Conservation (phyloP, 2,113 vertebrate species). For the Pagrus major region DNA sequence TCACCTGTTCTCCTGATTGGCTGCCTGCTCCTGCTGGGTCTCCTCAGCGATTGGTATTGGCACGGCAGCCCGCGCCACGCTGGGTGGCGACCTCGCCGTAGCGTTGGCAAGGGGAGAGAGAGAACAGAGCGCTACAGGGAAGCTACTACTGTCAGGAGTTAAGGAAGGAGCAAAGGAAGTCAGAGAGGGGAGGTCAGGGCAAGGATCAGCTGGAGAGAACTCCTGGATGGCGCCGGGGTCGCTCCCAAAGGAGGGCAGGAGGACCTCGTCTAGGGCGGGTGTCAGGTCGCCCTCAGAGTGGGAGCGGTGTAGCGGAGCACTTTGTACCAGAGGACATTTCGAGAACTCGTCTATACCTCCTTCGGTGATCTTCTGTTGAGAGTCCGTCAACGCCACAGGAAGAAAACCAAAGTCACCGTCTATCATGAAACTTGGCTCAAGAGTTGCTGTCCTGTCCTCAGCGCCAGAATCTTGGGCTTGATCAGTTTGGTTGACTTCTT, state of each 20-base stretch:
- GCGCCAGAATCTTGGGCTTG: not conserved
- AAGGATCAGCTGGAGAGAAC: conserved; percentile 42
- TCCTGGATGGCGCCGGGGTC: conserved; percentile 48
- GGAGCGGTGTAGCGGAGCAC: conserved; percentile 59
- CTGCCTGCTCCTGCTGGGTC: conserved; percentile 84
- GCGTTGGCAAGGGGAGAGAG: conserved; percentile 72
- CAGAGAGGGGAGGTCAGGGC: conserved; percentile 73
- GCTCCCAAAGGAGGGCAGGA: conserved; percentile 67
- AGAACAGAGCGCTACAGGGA: conserved; percentile 55
- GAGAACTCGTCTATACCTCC: not conserved
- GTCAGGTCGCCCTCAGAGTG: conserved; percentile 48
- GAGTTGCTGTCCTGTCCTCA: not conserved
- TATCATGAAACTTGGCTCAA: conserved; percentile 6
- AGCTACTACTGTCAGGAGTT: conserved; percentile 57
- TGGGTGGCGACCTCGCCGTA: conserved; percentile 60
- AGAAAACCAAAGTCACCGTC: not conserved
- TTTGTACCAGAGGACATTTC: not conserved
- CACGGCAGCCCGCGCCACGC: conserved; percentile 52
- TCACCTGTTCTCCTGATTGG: conserved; percentile 91
- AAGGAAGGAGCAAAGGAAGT: conserved; percentile 67
- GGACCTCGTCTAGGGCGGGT: conserved; percentile 54
- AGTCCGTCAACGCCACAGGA: not conserved
- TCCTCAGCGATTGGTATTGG: conserved; percentile 64
- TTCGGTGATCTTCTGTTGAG: too few species aligned
- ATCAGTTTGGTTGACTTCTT: not conserved